phyloP scores from a whole-genome alignment of 2,888 invertebrate genomes.

The Drosophila emarginata region DNA sequence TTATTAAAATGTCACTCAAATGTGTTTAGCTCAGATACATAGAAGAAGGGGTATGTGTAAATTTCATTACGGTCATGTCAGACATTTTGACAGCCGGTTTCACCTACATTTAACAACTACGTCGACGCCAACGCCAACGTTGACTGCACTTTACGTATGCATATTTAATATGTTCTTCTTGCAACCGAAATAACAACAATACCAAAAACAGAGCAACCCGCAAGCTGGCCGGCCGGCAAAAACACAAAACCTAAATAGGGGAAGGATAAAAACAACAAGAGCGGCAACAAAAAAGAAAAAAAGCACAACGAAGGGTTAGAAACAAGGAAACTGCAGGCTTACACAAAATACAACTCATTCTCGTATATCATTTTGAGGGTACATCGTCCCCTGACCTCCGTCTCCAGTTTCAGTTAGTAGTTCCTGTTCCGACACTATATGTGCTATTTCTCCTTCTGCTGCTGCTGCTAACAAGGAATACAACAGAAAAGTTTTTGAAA shows the following conservation, averaged over 20 bases:
- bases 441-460: background rate
- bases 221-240: constrained; percentile 8
- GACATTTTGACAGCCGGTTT: constrained; percentile 70
- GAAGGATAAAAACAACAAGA: background rate
- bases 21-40: constrained; percentile 46
- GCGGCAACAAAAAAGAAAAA: constrained; percentile 15
- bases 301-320: constrained; percentile 52
- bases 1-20: constrained; percentile 76
- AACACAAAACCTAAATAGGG: constrained; percentile 20
- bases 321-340: constrained; percentile 36
- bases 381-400: constrained; percentile 29
- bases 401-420: constrained; percentile 3
- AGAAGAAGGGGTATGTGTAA: constrained; percentile 51
- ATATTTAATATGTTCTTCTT: constrained; percentile 47
- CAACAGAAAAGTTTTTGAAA: constrained; percentile 54
- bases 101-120: constrained; percentile 69
- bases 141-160: constrained; percentile 47
- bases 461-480: constrained; percentile 65
- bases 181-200: constrained; percentile 48
- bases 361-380: constrained; percentile 66
- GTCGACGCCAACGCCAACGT: constrained; percentile 19
- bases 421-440: constrained; percentile 2
- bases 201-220: background rate
- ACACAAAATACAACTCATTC: constrained; percentile 39
- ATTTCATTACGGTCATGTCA: constrained; percentile 74